These are phyloP conservation scores for human DNA, from an alignment of 2,113 vertebrate species.

Conservation along the genomic window GRCh38 chr12:116937501-116938000, in stretches of 20 bases:
- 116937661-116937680: not conserved
- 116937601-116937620: not conserved
- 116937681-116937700: not conserved
- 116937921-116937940: constrained; percentile 86
- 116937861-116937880: constrained; percentile 76
- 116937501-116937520: not conserved
- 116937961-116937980: constrained; percentile 78
- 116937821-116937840: constrained; percentile 81
- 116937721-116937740: not conserved
- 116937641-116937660: not conserved
- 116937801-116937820: constrained; percentile 81
- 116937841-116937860: constrained; percentile 75
- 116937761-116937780: not conserved
- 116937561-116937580: not conserved
- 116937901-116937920: constrained; percentile 87
- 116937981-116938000: constrained; percentile 78
- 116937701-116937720: not conserved
- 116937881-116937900: constrained; percentile 84
- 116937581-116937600: not conserved
- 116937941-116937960: constrained; percentile 84
- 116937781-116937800: constrained; percentile 66
- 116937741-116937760: not conserved
- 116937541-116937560: not conserved
- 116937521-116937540: not conserved
- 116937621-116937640: not conserved